Conservation (phyloP, 2,797 vertebrate species). For the Alcedo quadribrachys region DNA sequence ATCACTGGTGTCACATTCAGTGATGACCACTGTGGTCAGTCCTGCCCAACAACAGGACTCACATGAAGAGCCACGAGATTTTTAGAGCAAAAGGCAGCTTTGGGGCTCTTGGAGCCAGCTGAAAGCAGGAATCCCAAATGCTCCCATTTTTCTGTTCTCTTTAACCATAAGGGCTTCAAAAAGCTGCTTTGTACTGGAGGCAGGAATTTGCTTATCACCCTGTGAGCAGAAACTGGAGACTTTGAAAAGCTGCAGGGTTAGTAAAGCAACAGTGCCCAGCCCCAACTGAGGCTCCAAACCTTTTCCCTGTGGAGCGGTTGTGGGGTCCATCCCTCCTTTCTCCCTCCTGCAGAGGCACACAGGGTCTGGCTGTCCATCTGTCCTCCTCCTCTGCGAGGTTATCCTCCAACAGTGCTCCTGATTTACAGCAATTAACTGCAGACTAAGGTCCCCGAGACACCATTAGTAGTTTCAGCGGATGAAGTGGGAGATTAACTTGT, state of each 20-base stretch:
- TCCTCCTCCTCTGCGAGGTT: not conserved
- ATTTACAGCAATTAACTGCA: constrained; percentile 43
- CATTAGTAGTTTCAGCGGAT: constrained; percentile 29
- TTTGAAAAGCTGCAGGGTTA: not conserved
- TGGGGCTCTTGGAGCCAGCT: not conserved
- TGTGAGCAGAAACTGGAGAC: not conserved
- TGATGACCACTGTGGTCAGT: fast-evolving
- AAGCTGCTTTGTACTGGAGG: not conserved
- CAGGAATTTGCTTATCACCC: constrained; percentile 11
- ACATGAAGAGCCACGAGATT: not conserved
- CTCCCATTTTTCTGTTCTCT: not conserved
- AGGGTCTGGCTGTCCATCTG: not conserved
- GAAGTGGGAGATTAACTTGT: constrained; percentile 59
- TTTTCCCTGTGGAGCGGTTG: fast-evolving
- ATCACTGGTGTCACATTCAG: not conserved
- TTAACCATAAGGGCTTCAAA: not conserved
- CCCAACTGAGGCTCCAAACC: not conserved
- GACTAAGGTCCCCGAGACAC: constrained; percentile 38
- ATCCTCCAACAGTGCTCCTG: not conserved
- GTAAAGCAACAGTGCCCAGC: not conserved
- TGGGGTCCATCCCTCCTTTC: fast-evolving
- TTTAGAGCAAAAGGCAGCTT: not conserved
- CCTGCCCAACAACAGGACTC: not conserved
- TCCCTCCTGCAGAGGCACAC: not conserved
- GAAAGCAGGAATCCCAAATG: not conserved